phyloP scores from a whole-genome alignment of 2,797 vertebrate genomes.

The Tangara arthus region DNA sequence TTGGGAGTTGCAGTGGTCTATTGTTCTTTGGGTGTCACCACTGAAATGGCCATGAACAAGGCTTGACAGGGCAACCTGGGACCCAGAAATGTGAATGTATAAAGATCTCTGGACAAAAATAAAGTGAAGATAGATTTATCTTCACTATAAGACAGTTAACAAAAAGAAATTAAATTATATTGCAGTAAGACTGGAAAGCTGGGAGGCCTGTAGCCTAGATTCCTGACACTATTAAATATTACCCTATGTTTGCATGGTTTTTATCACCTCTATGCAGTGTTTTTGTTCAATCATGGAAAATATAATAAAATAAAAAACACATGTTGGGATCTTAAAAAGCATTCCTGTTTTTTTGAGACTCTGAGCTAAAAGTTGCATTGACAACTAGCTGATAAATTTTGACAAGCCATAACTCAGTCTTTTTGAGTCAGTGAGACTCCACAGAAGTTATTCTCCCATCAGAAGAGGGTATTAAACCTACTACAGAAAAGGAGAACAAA shows the following conservation, averaged over 20 bases:
- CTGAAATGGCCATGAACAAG: not conserved
- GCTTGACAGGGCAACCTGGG: not conserved
- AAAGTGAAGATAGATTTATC: not conserved
- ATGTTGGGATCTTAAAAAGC: not conserved
- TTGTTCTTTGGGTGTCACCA: not conserved
- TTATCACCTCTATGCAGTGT: not conserved
- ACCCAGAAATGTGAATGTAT: not conserved
- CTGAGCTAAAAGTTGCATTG: not conserved
- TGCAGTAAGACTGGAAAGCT: not conserved
- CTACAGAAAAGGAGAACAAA: not conserved
- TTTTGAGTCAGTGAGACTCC: not conserved
- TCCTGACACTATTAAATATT: not conserved
- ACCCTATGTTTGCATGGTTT: not conserved
- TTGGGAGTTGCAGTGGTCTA: not conserved
- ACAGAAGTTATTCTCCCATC: not conserved
- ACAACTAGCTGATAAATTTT: constrained; percentile 12
- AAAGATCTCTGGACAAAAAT: not conserved
- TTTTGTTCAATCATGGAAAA: constrained; percentile 1
- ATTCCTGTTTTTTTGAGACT: not conserved
- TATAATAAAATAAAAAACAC: constrained; percentile 18
- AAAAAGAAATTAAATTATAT: not conserved
- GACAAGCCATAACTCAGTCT: not conserved
- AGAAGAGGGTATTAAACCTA: not conserved
- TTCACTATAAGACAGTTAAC: not conserved
- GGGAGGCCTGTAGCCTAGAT: not conserved